A percentile compares a stretch with the other conserved stretches of the same genome.
These are phyloP conservation scores for Microtus pennsylvanicus DNA, from an alignment of 2,113 vertebrate genomes.

Conservation along the genomic window DNA sequence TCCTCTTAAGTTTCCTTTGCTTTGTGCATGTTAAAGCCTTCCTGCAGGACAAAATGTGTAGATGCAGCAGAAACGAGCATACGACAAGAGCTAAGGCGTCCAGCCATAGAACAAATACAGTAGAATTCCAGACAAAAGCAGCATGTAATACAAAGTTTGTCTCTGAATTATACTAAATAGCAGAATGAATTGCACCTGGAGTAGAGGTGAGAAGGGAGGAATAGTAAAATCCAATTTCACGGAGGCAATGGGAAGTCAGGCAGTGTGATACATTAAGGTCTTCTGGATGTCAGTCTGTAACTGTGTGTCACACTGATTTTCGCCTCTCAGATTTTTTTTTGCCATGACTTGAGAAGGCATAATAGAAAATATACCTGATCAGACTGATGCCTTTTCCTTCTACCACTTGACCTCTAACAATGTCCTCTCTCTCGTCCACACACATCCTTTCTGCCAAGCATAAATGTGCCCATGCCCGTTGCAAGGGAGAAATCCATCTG, in stretches of 20 bases:
- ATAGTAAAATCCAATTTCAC: neutral
- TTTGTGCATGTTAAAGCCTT: neutral
- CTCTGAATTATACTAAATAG: neutral
- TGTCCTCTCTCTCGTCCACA: neutral
- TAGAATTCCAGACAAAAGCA: neutral
- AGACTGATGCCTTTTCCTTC: neutral
- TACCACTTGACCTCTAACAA: neutral
- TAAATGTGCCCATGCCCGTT: rapidly evolving
- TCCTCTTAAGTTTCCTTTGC: neutral
- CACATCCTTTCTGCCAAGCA: no score
- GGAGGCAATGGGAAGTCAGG: neutral
- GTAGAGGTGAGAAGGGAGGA: neutral
- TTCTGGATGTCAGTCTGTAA: neutral
- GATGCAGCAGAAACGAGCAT: no score
- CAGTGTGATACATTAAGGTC: neutral
- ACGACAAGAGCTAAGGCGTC: neutral
- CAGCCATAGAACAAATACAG: neutral
- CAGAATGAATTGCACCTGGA: neutral
- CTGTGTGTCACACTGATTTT: neutral
- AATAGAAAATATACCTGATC: neutral
- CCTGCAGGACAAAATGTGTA: neutral
- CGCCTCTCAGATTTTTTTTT: neutral
- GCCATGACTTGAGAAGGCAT: neutral
- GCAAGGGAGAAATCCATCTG: neutral
- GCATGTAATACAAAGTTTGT: neutral